Conservation (phyloP, 1,140 invertebrate species). For the Drosophila yakuba region DNA sequence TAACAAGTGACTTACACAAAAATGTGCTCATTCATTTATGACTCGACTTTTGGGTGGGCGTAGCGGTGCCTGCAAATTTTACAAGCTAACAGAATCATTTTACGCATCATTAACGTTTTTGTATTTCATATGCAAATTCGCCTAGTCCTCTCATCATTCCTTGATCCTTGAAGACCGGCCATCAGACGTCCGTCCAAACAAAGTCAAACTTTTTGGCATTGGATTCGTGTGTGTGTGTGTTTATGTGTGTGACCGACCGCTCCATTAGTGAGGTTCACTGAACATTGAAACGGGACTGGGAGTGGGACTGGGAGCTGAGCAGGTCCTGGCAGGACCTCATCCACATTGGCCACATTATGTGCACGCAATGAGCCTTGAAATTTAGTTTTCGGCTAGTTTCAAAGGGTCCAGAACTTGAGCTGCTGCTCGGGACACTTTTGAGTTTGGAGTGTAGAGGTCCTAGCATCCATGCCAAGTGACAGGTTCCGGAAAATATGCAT, state of each 20-base stretch:
- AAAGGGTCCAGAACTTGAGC: conserved; percentile 45
- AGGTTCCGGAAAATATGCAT: conserved; percentile 14
- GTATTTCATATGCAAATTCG: conserved; percentile 80
- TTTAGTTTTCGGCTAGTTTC: conserved; percentile 81
- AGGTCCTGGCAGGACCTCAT: conserved; percentile 36
- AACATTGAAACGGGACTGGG: conserved; percentile 40
- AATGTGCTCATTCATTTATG: conserved; percentile 73
- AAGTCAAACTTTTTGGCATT: conserved; percentile 70
- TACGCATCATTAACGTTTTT: conserved; percentile 82
- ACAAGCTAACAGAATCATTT: conserved; percentile 83
- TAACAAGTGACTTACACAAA: conserved; percentile 67
- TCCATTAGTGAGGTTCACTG: conserved; percentile 79
- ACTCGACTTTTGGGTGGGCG: conserved; percentile 48
- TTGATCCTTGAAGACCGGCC: conserved; percentile 17
- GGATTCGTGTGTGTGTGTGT: conserved; percentile 40
- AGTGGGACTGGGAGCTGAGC: background rate
- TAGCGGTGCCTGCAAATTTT: conserved; percentile 66
- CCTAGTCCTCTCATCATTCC: conserved; percentile 17
- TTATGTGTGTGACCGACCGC: conserved; percentile 35
- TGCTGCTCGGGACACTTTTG: conserved; percentile 59
- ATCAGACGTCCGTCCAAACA: conserved; percentile 70
- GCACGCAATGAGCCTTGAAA: conserved; percentile 82
- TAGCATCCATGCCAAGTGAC: conserved; percentile 56
- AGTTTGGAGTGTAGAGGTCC: conserved; percentile 9
- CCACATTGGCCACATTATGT: conserved; percentile 80